Conservation (phyloP, 2,888 invertebrate species). For the Geotrupes spiniger region DNA sequence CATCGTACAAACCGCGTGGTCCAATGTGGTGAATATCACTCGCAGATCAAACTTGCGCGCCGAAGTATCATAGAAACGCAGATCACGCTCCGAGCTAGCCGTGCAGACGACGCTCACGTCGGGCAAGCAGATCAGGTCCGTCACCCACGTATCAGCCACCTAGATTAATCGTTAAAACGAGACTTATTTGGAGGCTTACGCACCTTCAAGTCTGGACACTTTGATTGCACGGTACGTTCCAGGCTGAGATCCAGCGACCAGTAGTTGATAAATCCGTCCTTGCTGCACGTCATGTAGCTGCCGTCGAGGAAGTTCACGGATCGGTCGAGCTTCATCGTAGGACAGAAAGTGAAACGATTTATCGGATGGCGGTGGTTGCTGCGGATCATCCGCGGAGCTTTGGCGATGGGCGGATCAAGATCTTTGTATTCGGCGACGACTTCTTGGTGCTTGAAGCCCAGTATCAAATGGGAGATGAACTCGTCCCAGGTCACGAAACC, state of each 20-base stretch:
- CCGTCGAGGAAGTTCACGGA: constrained; percentile 61
- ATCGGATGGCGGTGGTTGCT: constrained; percentile 71
- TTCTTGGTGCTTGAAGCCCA: constrained; percentile 69
- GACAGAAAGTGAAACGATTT: constrained; percentile 62
- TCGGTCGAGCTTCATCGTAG: constrained; percentile 58
- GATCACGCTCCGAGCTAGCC: constrained; percentile 72
- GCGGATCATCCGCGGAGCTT: constrained; percentile 57
- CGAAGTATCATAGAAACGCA: constrained; percentile 77
- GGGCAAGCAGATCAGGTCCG: constrained; percentile 70
- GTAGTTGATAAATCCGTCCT: constrained; percentile 74
- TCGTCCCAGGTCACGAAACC: constrained; percentile 69
- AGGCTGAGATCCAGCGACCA: constrained; percentile 68
- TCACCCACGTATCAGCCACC: constrained; percentile 65
- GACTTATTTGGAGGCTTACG: no score
- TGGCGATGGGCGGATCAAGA: constrained; percentile 62
- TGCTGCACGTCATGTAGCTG: constrained; percentile 70
- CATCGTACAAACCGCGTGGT: constrained; percentile 57
- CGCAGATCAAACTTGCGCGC: constrained; percentile 71
- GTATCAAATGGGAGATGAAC: constrained; percentile 70
- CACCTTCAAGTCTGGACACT: constrained; percentile 58
- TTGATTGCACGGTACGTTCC: constrained; percentile 61
- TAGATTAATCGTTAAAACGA: no score
- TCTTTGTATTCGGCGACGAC: constrained; percentile 60
- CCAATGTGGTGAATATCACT: constrained; percentile 66
- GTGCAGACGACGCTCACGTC: constrained; percentile 76